phyloP scores from a whole-genome alignment of 2,797 vertebrate species.

The Mormyrops boulengeri region DNA sequence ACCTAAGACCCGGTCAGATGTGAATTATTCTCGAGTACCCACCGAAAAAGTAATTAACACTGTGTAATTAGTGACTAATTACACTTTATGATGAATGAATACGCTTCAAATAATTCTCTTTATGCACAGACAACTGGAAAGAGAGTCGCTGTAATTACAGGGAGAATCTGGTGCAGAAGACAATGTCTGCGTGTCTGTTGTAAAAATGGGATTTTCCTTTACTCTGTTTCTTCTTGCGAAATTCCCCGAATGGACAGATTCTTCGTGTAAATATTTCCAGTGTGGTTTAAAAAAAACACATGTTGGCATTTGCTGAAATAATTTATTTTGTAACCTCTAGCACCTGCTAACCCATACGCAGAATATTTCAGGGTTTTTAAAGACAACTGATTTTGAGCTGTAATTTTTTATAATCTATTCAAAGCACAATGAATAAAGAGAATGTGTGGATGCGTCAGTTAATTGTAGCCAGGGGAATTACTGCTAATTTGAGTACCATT shows the following conservation, averaged over 20 bases:
- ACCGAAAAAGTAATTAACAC: slow-evolving; percentile 69
- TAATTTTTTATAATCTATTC: neutral
- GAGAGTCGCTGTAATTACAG: slow-evolving; percentile 34
- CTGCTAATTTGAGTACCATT: neutral
- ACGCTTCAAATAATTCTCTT: slow-evolving; percentile 50
- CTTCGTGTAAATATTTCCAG: slow-evolving; percentile 33
- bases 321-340: neutral
- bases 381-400: neutral
- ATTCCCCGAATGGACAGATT: slow-evolving; percentile 17
- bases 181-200: slow-evolving; percentile 30
- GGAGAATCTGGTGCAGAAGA: slow-evolving; percentile 35
- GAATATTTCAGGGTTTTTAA: neutral
- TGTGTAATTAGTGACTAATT: slow-evolving; percentile 74
- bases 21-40: slow-evolving; percentile 58
- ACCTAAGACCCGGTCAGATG: slow-evolving; percentile 52
- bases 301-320: neutral
- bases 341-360: neutral
- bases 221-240: neutral
- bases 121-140: slow-evolving; percentile 42
- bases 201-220: slow-evolving; percentile 11
- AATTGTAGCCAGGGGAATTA: slow-evolving; percentile 9
- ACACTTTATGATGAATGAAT: slow-evolving; percentile 53
- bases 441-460: neutral
- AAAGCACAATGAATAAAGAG: neutral
- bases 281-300: slow-evolving; percentile 18